Conservation (phyloP, 2,797 vertebrate species). For the Acanthis flammea region DNA sequence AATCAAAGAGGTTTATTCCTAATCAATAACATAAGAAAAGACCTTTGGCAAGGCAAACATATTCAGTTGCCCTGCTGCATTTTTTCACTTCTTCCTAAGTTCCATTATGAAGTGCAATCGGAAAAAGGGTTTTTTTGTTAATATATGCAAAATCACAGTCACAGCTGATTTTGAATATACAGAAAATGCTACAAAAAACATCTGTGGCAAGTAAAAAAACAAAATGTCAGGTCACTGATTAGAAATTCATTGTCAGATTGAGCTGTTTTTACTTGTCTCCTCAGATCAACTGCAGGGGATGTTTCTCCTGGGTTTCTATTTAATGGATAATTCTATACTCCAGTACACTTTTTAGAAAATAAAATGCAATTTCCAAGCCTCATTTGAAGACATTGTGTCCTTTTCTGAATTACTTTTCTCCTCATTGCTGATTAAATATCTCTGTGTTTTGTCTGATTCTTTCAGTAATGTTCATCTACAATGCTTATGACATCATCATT, state of each 20-base stretch:
- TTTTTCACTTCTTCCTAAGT: background rate
- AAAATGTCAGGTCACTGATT: slow-evolving; percentile 5
- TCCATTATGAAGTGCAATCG: background rate
- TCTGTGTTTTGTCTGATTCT: slow-evolving; percentile 49
- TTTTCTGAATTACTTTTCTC: slow-evolving; percentile 15
- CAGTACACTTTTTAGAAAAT: slow-evolving; percentile 1
- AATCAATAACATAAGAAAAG: background rate
- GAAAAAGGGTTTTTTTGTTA: background rate
- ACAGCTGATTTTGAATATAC: background rate
- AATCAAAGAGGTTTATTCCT: background rate
- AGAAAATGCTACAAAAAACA: slow-evolving; percentile 29
- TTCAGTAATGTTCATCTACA: slow-evolving; percentile 22
- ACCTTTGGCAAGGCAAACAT: background rate
- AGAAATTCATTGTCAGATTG: slow-evolving; percentile 23
- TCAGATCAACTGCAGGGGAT: background rate
- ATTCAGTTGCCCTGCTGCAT: background rate
- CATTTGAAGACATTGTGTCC: slow-evolving; percentile 54
- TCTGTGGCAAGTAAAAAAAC: background rate
- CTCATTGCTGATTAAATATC: slow-evolving; percentile 26
- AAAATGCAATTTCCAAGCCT: slow-evolving; percentile 12
- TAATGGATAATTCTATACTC: background rate
- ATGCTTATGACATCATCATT: background rate
- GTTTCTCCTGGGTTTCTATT: background rate
- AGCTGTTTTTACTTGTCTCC: background rate
- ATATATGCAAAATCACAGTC: background rate